Evolutionary conservation across 2,888 invertebrate genomes (phyloP), one percentile per base, ranked within the genome.

Genomic region (Physocephala rufipes): DNA sequence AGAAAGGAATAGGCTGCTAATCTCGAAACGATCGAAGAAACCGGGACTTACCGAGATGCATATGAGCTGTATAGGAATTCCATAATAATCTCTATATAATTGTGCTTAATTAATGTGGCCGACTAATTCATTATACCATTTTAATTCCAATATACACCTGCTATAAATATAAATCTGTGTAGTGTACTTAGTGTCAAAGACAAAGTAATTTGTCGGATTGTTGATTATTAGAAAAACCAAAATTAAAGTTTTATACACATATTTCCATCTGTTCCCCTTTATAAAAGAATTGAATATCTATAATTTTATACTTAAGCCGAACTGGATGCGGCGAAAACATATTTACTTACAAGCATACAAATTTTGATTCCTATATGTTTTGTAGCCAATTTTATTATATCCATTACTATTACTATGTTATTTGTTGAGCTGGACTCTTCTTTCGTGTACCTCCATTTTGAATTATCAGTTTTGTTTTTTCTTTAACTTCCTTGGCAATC

Each of bases 41-140:
- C 9, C 36, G 9, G 9, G 36, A 36, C 36, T 36, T 9, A 36
- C 36, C n/a, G n/a, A n/a, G n/a, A n/a, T n/a, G n/a, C n/a, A n/a
- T n/a, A n/a, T n/a, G n/a, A 36, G 36, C 36, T 36, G 9, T 9
- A 36, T 36, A 36, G 9, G 36, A 45, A 45, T 15, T 4, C 47
- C 55, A 67, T 55, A 58, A 58, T 58, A 67, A 58, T 58, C 49
- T n/a, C n/a, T 49, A 49, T 36, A 16, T 55, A 43, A 24, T 66
- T 53, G 55, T 66, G 66, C 66, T 55, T 63, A 4, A 36, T 36
- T 36, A 36, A 53, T 30, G 43, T 66, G 55, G 65, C 53, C 26
- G 51, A 28, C 13, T 65, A 19, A 62, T 62, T 36, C 21, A 36
- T 36, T 36, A 36, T 7, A 4, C 36, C 36, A 62, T 62, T 62